These are phyloP conservation scores for Canis aureus DNA, from an alignment of 2,113 vertebrate genomes.

Conservation along the genomic window DNA sequence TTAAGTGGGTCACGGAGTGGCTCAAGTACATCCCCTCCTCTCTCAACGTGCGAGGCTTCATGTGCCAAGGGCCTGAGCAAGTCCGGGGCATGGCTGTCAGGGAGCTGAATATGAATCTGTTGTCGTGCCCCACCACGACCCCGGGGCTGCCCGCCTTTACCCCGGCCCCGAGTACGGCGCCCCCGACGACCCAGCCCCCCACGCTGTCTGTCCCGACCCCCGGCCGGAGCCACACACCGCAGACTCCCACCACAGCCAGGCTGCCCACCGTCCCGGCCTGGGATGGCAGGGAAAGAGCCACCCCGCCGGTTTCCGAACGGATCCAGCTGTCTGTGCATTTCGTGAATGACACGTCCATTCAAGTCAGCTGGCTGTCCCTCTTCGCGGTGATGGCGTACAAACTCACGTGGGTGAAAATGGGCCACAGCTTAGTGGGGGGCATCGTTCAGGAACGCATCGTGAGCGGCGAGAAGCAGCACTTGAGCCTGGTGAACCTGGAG, in stretches of 20 bases:
- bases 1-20: conserved; percentile 99
- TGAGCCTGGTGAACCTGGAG: conserved; percentile 93
- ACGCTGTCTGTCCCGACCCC: conserved; percentile 73
- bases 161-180: conserved; percentile 83
- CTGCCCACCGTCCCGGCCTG: conserved; percentile 87
- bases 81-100: conserved; percentile 98
- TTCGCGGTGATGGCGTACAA: conserved; percentile 96
- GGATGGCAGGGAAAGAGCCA: conserved; percentile 86
- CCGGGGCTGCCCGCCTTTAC: conserved; percentile 86
- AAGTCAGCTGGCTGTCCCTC: conserved; percentile 96
- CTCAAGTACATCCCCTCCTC: conserved; percentile 94
- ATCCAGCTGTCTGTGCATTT: conserved; percentile 95
- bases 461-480: conserved; percentile 92
- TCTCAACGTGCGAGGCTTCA: conserved; percentile 96
- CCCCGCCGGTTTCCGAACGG: conserved; percentile 92
- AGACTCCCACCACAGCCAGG: conserved; percentile 84
- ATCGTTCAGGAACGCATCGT: conserved; percentile 95
- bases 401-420: conserved; percentile 98
- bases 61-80: conserved; percentile 95
- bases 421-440: conserved; percentile 95
- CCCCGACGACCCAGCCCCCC: conserved; percentile 82
- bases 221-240: conserved; percentile 78
- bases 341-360: conserved; percentile 94
- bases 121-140: conserved; percentile 93
- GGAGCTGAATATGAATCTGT: conserved; percentile 95